Percentiles rank a stretch among this genome's conserved stretches.
Conservation (phyloP, 2,113 vertebrate species). For the Balaeniceps rex region DNA sequence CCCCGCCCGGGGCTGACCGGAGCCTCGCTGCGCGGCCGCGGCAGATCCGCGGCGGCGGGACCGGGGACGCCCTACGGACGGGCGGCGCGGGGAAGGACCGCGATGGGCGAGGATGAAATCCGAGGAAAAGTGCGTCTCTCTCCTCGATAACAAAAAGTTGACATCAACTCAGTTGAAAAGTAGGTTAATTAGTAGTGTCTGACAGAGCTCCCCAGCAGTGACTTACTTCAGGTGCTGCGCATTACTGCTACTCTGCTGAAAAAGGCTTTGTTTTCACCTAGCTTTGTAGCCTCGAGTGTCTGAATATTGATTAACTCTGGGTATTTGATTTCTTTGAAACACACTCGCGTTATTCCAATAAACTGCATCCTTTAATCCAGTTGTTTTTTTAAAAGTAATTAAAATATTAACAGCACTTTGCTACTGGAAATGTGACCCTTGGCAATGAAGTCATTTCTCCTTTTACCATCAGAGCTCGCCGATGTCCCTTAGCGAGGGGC, state of each 20-base stretch:
- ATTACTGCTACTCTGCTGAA: not conserved
- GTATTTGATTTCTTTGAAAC: slow-evolving; percentile 47
- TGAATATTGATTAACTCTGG: slow-evolving; percentile 49
- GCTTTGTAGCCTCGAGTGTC: slow-evolving; percentile 39
- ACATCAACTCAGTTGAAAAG: slow-evolving; percentile 51
- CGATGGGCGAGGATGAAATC: not conserved
- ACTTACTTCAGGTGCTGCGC: slow-evolving; percentile 56
- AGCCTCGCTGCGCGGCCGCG: not conserved
- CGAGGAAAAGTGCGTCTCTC: not conserved
- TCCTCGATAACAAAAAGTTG: slow-evolving; percentile 27
- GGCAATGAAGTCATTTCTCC: not conserved
- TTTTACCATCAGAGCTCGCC: not conserved
- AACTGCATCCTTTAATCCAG: not conserved
- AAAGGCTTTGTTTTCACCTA: slow-evolving; percentile 50
- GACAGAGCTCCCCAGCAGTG: slow-evolving; percentile 58
- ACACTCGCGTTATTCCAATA: not conserved
- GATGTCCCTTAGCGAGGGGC: not conserved
- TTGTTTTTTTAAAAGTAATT: not conserved
- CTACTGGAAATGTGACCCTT: not conserved
- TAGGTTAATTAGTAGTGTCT: slow-evolving; percentile 69
- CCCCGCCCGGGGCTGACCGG: not conserved
- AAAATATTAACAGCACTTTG: slow-evolving; percentile 7
- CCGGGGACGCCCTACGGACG: not conserved
- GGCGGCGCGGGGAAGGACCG: not conserved
- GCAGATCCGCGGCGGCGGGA: not conserved